Percentiles rank a stretch among this genome's conserved stretches.
Evolutionary conservation across 2,888 invertebrate species (phyloP).

Genomic region (Adelognathus sp.): DNA sequence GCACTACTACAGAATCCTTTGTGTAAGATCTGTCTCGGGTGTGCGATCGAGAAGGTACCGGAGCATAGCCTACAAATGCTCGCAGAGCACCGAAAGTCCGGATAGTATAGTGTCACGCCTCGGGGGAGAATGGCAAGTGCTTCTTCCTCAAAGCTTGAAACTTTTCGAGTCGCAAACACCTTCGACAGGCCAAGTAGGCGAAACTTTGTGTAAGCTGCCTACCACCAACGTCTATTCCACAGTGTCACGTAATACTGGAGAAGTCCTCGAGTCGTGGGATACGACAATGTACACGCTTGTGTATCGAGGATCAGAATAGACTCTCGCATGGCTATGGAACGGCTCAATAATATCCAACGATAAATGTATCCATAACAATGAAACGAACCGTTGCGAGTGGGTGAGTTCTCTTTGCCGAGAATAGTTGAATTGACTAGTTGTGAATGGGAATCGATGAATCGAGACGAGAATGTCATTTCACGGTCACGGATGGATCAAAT

Average conservation of each 20-base stretch:
- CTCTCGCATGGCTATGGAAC: neutral
- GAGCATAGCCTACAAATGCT: conserved; percentile 19
- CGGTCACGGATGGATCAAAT: neutral
- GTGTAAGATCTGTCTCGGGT: neutral
- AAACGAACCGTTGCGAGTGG: neutral
- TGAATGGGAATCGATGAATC: neutral
- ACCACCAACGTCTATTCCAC: neutral
- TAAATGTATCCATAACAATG: conserved; percentile 6
- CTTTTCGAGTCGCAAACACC: conserved; percentile 49
- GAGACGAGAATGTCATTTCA: neutral
- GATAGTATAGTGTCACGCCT: conserved; percentile 27
- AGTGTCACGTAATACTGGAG: neutral
- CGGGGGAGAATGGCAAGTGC: conserved; percentile 40
- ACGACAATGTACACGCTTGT: conserved; percentile 21
- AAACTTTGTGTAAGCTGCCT: conserved; percentile 46
- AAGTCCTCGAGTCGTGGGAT: neutral
- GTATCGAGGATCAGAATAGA: neutral
- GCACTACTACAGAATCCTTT: conserved; percentile 15
- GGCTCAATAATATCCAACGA: conserved; percentile 13
- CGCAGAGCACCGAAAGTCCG: neutral
- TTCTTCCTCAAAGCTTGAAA: conserved; percentile 45
- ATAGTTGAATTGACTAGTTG: conserved; percentile 31
- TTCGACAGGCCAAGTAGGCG: conserved; percentile 38
- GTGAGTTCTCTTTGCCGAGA: neutral
- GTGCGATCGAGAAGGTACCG: conserved; percentile 33